Base-by-base conservation (phyloP, 2,113 vertebrate species). In the Coturnix japonica region DNA sequence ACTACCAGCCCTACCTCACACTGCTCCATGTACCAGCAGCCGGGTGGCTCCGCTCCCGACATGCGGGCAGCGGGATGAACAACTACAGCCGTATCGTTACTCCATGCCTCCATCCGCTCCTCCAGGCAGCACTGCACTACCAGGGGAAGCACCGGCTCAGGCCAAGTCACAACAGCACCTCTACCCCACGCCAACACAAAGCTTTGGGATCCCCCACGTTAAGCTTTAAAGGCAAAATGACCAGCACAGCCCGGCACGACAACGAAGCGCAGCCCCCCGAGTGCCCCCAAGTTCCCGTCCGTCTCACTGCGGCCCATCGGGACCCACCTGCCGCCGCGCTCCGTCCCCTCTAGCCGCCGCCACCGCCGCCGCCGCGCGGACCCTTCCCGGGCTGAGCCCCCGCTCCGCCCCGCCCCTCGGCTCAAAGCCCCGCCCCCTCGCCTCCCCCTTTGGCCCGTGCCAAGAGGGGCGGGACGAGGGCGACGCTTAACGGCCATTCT, bases 61-160 rank as follows among this genome's bases (percentile, higher is more conserved):
- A 33, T 21, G 37, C 61, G 83, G 33, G 66, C 11, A 86, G 28
- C 23, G 10, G 5, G 19, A 54, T 59, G 41, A 5, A 88, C 39
- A 35, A 3, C 11, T 49, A 72, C 44, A 73, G 73, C 46, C 67
- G 33, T 53, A 89, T 17, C n/a, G 44, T 65, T 72, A 72, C 49
- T 85, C 80, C 80, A 85, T 74, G 87, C 84, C 66, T 89, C 92
- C 77, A 92, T 44, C 44, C 35, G 16, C 56, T 63, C 71, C 51
- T 22, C 51, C 72, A 70, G 66, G 70, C 66, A 46, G 28, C 13
- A 1, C 17, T 44, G 60, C 70, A 15, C 59, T 73, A n/a, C 47
- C 66, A 69, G 4, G 66, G 80, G 86, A 95, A 92, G 81, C 15
- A 65, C 8, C 18, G 13, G 37, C 69, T 26, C 54, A 72, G 43